Percentiles rank a stretch among this genome's conserved stretches.
Conservation (phyloP, 2,113 vertebrate species). For the Zingel zingel region DNA sequence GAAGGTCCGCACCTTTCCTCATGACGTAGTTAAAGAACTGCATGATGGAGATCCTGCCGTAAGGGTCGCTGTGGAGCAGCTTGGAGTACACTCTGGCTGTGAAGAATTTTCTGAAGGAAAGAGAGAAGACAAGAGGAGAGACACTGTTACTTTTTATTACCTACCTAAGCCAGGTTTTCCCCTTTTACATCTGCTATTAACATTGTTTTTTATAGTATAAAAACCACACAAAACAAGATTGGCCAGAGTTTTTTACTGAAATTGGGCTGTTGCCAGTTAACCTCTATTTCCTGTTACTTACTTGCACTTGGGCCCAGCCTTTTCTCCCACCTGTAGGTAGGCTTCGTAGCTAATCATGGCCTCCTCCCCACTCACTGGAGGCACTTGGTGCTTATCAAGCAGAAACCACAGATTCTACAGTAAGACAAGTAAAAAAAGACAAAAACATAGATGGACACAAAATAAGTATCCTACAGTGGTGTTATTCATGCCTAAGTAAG, state of each 20-base stretch:
- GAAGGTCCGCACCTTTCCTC: constrained; percentile 90
- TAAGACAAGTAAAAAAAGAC: not conserved
- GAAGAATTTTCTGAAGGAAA: constrained; percentile 91
- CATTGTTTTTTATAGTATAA: not conserved
- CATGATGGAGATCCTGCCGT: constrained; percentile 98
- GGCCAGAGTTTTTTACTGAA: not conserved
- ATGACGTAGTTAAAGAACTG: constrained; percentile 99
- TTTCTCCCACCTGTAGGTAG: constrained; percentile 93
- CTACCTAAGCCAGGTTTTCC: not conserved
- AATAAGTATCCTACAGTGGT: not conserved
- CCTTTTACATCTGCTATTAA: not conserved
- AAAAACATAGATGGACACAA: not conserved
- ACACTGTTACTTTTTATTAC: not conserved
- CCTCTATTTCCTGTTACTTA: constrained; percentile 71
- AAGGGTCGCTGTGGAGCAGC: constrained; percentile 93
- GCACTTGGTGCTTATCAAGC: constrained; percentile 96
- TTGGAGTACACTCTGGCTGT: constrained; percentile 96
- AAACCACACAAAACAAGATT: not conserved
- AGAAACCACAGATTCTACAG: constrained; percentile 96
- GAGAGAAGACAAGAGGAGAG: constrained; percentile 7
- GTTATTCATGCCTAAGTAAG: not conserved
- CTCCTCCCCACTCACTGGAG: constrained; percentile 94
- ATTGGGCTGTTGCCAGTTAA: not conserved
- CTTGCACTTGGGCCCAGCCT: constrained; percentile 96
- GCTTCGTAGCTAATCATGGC: constrained; percentile 98